Evolutionary conservation across 2,113 vertebrate species (phyloP).

Genomic region (Vulpes lagopus): DNA sequence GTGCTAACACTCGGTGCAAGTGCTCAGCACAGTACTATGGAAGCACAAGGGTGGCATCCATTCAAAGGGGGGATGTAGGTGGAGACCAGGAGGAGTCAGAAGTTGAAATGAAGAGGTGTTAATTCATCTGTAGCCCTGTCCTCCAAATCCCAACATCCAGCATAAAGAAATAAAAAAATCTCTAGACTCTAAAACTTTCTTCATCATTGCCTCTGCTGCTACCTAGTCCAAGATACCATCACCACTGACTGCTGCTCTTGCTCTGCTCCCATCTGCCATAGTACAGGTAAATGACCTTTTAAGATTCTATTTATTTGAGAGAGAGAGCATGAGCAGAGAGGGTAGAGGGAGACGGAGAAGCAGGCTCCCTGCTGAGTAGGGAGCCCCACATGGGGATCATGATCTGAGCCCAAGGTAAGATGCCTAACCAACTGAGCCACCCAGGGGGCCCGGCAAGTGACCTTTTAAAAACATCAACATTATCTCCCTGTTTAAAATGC

Average conservation of each 20-base stretch:
- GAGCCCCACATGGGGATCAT: too few relatives aligned
- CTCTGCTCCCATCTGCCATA: not conserved
- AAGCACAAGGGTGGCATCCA: not conserved
- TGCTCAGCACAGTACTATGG: not conserved
- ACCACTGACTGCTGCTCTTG: not conserved
- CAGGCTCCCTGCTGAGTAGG: too few relatives aligned
- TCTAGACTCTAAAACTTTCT: not conserved
- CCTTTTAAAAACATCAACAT: not conserved
- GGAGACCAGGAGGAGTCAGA: not conserved
- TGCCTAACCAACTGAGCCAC: too few relatives aligned
- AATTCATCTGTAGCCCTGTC: not conserved
- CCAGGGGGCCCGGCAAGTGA: not conserved
- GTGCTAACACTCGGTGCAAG: not conserved
- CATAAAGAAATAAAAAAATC: not conserved
- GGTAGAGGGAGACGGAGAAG: too few relatives aligned
- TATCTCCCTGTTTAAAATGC: not conserved
- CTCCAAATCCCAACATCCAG: not conserved
- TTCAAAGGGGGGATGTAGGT: not conserved
- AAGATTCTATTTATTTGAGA: too few relatives aligned
- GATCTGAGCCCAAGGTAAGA: too few relatives aligned
- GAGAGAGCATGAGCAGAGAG: too few relatives aligned
- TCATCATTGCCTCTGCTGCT: not conserved
- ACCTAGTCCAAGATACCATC: not conserved
- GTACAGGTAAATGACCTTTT: not conserved
- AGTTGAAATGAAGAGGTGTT: not conserved